A percentile compares a stretch with the other conserved stretches of the same genome.
Evolutionary conservation across 2,113 vertebrate genomes (phyloP).

Genomic region (Calypte anna): DNA sequence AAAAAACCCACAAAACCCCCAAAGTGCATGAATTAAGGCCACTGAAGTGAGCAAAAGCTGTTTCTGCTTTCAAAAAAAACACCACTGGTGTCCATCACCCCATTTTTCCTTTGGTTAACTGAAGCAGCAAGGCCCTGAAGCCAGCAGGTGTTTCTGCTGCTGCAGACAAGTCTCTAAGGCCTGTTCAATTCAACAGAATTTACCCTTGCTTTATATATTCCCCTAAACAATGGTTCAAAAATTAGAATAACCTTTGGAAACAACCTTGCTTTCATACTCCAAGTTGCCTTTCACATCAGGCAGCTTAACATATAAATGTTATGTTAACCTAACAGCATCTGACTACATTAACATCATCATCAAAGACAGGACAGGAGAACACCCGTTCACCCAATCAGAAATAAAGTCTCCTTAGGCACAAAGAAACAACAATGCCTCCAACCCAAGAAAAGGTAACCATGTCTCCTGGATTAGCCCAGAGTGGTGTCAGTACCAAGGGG

Average conservation of each 20-base stretch:
- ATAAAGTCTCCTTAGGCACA: background rate
- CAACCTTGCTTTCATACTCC: background rate
- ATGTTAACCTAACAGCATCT: background rate
- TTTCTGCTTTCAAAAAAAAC: no score
- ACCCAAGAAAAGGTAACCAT: background rate
- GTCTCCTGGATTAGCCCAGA: background rate
- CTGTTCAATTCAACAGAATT: background rate
- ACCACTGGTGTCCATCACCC: no score
- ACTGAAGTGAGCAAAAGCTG: background rate
- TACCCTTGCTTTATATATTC: background rate
- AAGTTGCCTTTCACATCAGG: background rate
- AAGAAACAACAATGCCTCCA: background rate
- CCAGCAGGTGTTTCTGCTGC: background rate
- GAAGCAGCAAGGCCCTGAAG: background rate
- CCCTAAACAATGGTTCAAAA: background rate
- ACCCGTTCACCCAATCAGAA: background rate
- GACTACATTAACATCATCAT: background rate
- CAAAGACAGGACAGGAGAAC: background rate
- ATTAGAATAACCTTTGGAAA: background rate
- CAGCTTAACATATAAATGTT: background rate
- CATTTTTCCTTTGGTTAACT: background rate
- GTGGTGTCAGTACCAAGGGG: rapidly evolving
- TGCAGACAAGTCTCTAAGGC: background rate
- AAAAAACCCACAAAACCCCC: background rate
- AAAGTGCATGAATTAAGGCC: background rate